Conservation (phyloP, 2,113 vertebrate species). For the Prionailurus viverrinus region DNA sequence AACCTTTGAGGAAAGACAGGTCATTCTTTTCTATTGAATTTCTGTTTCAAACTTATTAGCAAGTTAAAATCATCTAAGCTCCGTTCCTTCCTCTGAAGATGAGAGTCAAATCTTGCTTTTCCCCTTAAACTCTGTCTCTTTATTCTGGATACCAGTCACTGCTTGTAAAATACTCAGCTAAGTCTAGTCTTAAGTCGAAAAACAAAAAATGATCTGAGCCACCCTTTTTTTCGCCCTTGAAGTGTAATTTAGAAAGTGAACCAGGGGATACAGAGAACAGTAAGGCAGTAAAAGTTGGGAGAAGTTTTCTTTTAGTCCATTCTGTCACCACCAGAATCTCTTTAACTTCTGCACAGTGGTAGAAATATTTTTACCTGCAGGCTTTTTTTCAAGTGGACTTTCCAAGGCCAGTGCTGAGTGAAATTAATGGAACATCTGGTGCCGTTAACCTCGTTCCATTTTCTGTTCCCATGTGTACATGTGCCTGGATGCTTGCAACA, state of each 20-base stretch:
- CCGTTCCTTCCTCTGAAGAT: neutral
- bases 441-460: neutral
- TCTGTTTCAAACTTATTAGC: conserved; percentile 61
- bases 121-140: conserved; percentile 24
- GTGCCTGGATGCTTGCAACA: neutral
- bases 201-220: neutral
- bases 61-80: conserved; percentile 53
- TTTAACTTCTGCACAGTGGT: neutral
- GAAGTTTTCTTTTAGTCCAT: neutral
- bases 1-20: conserved; percentile 52
- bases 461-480: neutral
- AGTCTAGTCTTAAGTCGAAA: rapidly evolving
- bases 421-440: neutral
- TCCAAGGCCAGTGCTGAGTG: neutral
- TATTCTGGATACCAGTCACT: neutral
- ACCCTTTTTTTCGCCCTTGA: neutral
- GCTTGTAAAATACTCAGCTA: neutral
- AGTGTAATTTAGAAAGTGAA: conserved; percentile 17
- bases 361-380: neutral
- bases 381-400: neutral
- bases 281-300: neutral
- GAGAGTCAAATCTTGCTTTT: conserved; percentile 50
- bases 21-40: conserved; percentile 50
- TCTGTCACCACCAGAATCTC: neutral
- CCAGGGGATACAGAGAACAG: neutral